Percentiles rank a stretch among this genome's conserved stretches.
Conservation (phyloP, 2,888 invertebrate genomes). For the Lissonota sp. region DNA sequence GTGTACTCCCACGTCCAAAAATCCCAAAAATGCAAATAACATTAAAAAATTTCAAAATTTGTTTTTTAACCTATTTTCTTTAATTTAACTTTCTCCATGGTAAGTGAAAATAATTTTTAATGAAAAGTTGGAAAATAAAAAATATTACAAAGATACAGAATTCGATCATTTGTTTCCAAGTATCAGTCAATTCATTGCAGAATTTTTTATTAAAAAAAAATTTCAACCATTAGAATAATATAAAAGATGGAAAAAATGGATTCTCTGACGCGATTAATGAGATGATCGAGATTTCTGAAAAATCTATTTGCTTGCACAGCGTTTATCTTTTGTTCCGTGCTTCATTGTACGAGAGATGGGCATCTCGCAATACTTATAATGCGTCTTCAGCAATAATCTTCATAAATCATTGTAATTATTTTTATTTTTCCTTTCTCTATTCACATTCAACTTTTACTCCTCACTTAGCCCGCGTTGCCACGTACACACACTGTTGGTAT, state of each 20-base stretch:
- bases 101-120: neutral
- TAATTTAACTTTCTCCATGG: neutral
- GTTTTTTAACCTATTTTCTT: neutral
- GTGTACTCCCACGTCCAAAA: too few species aligned
- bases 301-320: neutral
- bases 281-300: neutral
- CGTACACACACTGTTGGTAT: neutral
- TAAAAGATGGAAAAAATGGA: neutral
- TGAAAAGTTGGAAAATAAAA: neutral
- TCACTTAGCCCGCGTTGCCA: neutral
- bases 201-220: too few species aligned
- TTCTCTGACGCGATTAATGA: neutral
- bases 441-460: conserved; percentile 14
- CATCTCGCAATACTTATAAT: conserved; percentile 3
- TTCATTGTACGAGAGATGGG: conserved; percentile 3
- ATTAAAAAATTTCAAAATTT: neutral
- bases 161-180: too few species aligned
- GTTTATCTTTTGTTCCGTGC: conserved; percentile 1
- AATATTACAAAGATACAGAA: too few species aligned
- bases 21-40: too few species aligned
- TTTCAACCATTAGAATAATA: too few species aligned
- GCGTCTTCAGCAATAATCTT: conserved; percentile 39
- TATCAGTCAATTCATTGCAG: too few species aligned
- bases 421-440: conserved; percentile 5
- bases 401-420: conserved; percentile 44